Evolutionary conservation across 2,797 vertebrate genomes (phyloP).

Genomic region (Streptopelia turtur): DNA sequence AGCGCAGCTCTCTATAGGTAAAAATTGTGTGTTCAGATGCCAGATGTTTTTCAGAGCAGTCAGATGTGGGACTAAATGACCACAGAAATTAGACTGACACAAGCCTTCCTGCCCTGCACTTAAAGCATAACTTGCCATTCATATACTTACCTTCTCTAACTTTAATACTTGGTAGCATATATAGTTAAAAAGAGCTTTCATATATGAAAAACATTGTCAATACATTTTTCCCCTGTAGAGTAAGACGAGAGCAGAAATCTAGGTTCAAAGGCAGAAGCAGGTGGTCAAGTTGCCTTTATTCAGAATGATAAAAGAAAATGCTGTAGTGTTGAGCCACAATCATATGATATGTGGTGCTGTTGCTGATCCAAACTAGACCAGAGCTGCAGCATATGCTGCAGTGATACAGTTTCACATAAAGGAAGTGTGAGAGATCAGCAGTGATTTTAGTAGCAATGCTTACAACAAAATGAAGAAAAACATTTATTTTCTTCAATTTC

Average conservation of each 20-base stretch:
- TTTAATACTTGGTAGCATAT: background rate
- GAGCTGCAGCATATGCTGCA: background rate
- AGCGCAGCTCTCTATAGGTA: background rate
- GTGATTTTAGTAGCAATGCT: background rate
- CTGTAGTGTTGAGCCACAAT: background rate
- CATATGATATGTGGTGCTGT: rapidly evolving
- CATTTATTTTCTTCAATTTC: background rate
- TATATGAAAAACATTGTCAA: background rate
- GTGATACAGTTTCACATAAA: background rate
- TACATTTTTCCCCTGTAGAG: background rate
- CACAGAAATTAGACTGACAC: background rate
- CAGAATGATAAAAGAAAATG: background rate
- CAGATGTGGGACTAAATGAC: background rate
- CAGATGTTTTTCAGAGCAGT: background rate
- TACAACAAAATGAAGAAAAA: background rate
- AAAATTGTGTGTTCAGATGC: background rate
- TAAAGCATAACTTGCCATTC: background rate
- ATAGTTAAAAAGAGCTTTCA: background rate
- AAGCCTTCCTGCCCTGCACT: background rate
- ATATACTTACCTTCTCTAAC: background rate
- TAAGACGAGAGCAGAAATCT: background rate
- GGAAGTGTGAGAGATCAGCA: background rate
- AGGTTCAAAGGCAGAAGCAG: background rate
- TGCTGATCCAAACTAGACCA: background rate
- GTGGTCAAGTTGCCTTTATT: background rate